phyloP scores from a whole-genome alignment of 2,797 vertebrate species.

The Clarias fuscus region DNA sequence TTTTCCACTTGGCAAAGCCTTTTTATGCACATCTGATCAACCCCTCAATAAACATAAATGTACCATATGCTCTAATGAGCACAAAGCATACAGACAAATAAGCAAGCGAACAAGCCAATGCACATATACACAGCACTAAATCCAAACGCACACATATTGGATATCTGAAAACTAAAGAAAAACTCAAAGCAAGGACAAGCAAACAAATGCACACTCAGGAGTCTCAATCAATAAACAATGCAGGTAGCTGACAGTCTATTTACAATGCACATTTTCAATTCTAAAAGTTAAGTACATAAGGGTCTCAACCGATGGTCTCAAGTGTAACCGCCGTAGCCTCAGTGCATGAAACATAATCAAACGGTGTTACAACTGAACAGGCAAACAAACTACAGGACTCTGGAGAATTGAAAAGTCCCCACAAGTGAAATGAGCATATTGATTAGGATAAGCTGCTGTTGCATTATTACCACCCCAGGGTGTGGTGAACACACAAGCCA shows the following conservation, averaged over 20 bases:
- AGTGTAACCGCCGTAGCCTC: not conserved
- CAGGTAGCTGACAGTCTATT: not conserved
- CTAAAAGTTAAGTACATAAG: not conserved
- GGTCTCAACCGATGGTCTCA: slow-evolving; percentile 1
- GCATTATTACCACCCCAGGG: slow-evolving; percentile 53
- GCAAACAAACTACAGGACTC: slow-evolving; percentile 59
- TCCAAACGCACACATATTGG: not conserved
- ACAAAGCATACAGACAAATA: not conserved
- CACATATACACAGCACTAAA: slow-evolving; percentile 11
- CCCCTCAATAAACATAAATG: slow-evolving; percentile 23
- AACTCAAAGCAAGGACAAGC: not conserved
- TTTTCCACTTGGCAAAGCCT: slow-evolving; percentile 63
- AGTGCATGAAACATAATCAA: slow-evolving; percentile 26
- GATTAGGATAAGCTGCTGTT: slow-evolving; percentile 56
- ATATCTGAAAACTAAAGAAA: not conserved
- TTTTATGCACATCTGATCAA: slow-evolving; percentile 55
- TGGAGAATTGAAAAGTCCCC: slow-evolving; percentile 54
- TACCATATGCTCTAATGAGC: slow-evolving; percentile 38
- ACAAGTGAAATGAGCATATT: slow-evolving; percentile 57
- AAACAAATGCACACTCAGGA: not conserved
- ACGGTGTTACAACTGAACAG: slow-evolving; percentile 51
- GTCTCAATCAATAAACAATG: slow-evolving; percentile 12
- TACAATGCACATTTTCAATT: not conserved
- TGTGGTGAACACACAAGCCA: slow-evolving; percentile 49
- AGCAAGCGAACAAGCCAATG: slow-evolving; percentile 14